Evolutionary conservation across 2,113 vertebrate species (phyloP).

Genomic region (Nycticebus coucang): DNA sequence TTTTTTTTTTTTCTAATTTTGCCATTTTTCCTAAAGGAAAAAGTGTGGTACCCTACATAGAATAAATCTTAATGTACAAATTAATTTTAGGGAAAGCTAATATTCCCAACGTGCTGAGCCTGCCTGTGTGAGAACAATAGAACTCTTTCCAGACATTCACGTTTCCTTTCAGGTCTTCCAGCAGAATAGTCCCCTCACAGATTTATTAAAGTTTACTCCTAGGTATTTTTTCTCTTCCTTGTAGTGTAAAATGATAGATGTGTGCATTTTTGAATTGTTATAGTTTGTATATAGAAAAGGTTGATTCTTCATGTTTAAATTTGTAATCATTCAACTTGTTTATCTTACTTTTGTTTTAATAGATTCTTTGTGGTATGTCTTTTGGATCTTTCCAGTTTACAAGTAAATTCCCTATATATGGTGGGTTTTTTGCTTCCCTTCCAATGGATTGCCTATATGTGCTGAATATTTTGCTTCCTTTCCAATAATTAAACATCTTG

Average conservation of each 20-base stretch:
- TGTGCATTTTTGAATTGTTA: background rate
- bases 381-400: background rate
- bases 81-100: background rate
- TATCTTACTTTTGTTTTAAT: background rate
- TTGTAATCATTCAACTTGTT: background rate
- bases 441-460: background rate
- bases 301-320: background rate
- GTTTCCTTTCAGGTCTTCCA: background rate
- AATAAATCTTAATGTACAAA: background rate
- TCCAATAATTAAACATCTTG: background rate
- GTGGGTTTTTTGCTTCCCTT: background rate
- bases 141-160: background rate
- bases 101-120: background rate
- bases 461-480: background rate
- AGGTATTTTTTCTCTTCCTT: background rate
- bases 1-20: constrained; percentile 7
- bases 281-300: background rate
- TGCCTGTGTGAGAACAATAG: background rate
- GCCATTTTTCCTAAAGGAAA: background rate
- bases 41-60: background rate
- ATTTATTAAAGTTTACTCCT: background rate
- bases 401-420: background rate
- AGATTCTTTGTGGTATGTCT: background rate
- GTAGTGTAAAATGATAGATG: background rate
- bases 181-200: background rate